Evolutionary conservation across 2,888 invertebrate genomes (phyloP).

Genomic region (Nebria salina): DNA sequence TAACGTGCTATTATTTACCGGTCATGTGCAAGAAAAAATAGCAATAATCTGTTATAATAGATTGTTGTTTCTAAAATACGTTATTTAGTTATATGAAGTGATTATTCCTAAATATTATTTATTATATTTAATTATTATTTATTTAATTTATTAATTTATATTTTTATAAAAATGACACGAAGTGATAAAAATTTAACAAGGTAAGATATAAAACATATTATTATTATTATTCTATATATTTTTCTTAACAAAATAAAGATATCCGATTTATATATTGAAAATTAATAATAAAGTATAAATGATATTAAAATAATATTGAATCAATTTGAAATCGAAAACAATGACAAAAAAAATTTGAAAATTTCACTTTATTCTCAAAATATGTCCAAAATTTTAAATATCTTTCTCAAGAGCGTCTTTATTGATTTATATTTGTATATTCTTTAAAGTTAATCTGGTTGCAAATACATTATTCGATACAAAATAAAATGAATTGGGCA

Average conservation of each 20-base stretch:
- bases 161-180: conserved; percentile 30
- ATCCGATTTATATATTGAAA: not conserved
- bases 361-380: too few relatives aligned
- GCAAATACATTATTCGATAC: too few relatives aligned
- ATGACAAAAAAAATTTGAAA: too few relatives aligned
- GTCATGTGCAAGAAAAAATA: conserved; percentile 44
- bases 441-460: too few relatives aligned
- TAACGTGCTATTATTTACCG: conserved; percentile 17
- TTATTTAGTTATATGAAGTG: conserved; percentile 20
- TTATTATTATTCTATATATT: not conserved
- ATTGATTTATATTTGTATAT: too few relatives aligned
- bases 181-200: conserved; percentile 26
- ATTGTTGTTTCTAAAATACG: not conserved
- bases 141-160: conserved; percentile 12
- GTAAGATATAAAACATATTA: conserved; percentile 22
- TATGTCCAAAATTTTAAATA: too few relatives aligned
- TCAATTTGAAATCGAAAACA: too few relatives aligned
- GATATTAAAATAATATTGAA: too few relatives aligned
- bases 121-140: conserved; percentile 39
- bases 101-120: conserved; percentile 28
- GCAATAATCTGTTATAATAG: not conserved
- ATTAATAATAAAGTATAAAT: not conserved
- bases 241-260: conserved; percentile 7
- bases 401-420: too few relatives aligned
- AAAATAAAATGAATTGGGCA: too few relatives aligned